Base-by-base conservation (phyloP, 2,797 vertebrate species). In the Molossus molossus region DNA sequence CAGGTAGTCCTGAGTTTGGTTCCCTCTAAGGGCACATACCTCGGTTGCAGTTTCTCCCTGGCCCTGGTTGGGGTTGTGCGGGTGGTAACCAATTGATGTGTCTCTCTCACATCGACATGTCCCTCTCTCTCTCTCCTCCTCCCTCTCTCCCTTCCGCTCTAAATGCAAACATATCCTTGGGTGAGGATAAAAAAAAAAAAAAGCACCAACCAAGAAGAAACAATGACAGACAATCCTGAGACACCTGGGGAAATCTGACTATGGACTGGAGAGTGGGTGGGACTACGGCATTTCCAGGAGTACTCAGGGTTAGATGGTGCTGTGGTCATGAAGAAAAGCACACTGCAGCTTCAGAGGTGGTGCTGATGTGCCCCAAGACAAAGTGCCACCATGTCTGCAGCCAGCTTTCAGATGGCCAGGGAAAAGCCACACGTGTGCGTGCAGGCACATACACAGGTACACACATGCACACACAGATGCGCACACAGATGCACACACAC, bases 181-280 rank as follows among this genome's bases (percentile, higher is more conserved):
- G 6, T 45, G 40, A 45, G 40, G 40, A 45, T 45, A 5, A 5
- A 45, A 60, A 83, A 82, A 40, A 45, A 29, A 80, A 75, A 92
- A 92, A 77, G 57, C 53, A 77, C 20, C 50, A 77, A 55, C 79
- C 10, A 79, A 67, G 92, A 93, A 86, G 40, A 48, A 95, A 90
- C 27, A 53, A 57, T 62, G 55, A 86, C 57, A 73, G 37, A 25
- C 9, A 73, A 86, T 86, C 40, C 60, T 62, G 60, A 62, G n/a
- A 33, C 21, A 83, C 85, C 1, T 73, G n/a, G 33, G 45, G 57
- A 85, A 48, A 79, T 79, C 4, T 90, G 11, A 72, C 27, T 55
- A 25, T 33, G 20, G 9, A 75, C 65, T 65, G 15, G 27, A 58
- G 25, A 81, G n/a, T 53, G 40, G 72, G 21, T 50, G 33, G 90